Base-by-base conservation (phyloP, 2,888 invertebrate genomes). In the Xylota segnis region DNA sequence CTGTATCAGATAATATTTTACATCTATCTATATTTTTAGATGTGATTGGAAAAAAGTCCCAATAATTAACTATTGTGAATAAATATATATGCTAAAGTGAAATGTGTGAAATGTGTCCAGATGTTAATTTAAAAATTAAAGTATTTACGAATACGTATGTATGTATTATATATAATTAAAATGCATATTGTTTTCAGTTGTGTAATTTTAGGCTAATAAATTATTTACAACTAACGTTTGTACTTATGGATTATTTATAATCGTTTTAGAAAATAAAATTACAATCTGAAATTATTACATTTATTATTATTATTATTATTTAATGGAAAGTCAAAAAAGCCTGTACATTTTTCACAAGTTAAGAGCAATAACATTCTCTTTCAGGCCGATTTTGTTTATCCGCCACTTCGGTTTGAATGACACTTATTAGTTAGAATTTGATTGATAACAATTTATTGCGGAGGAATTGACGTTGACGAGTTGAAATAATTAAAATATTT, bases 191-290 rank as follows among this genome's bases (percentile, higher is more conserved):
- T 81, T 81, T 81, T 81, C 63, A 77, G 66, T 82, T 77, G 68
- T 82, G 72, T 72, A 86, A 72, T 86, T 65, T 77, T 86, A 86
- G 86, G 82, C 86, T 82, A 86, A 82, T 86, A 86, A 86, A 77
- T 82, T 82, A 86, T 86, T 86, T 77, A 86, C 66, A 40, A 72
- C 82, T 82, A 82, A 78, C 76, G 82, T 86, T 86, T 86, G 82
- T 86, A 86, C 86, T 86, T 86, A 86, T 76, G 82, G 71, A 86
- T 86, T 86, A 86, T 86, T 86, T 86, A 82, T 86, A 86, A 68
- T 77, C 82, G 86, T 86, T 86, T 86, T 86, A 82, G 82, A 82
- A 86, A 86, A 82, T 82, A 86, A 70, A 77, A 70, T 23, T 66
- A 50, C 43, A 58, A 68, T 71, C 52, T 66, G 16, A 71, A 81